Evolutionary conservation across 2,113 vertebrate species (phyloP).

Genomic region (Naja naja): DNA sequence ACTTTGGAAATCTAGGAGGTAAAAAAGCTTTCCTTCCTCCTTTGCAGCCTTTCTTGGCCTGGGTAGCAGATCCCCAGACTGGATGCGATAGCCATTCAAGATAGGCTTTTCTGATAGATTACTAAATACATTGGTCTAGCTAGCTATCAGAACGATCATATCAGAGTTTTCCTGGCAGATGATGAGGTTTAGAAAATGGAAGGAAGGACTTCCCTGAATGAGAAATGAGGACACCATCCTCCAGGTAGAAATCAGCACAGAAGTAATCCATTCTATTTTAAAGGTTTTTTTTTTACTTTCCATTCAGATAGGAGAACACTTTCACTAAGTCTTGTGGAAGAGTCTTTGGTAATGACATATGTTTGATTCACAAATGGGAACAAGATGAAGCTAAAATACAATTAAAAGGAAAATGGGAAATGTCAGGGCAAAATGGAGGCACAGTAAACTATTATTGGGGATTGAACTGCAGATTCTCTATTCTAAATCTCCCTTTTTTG

Average conservation of each 20-base stretch:
- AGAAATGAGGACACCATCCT: background rate
- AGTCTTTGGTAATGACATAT: background rate
- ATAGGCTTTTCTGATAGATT: background rate
- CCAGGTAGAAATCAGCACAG: background rate
- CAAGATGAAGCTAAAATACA: background rate
- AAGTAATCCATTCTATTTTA: background rate
- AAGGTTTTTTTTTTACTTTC: background rate
- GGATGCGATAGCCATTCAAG: background rate
- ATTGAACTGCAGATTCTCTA: background rate
- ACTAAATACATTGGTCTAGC: background rate
- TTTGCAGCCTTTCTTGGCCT: background rate
- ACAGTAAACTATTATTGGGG: background rate
- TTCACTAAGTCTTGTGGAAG: background rate
- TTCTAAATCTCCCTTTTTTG: background rate
- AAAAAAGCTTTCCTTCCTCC: background rate
- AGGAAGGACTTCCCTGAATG: background rate
- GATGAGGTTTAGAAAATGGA: background rate
- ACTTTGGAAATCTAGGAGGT: background rate
- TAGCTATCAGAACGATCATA: background rate
- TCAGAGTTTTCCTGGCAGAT: background rate
- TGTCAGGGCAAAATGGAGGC: background rate
- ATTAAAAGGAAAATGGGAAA: background rate
- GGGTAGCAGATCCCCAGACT: background rate
- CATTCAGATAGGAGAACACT: background rate
- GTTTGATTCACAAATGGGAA: background rate